Evolutionary conservation across 2,113 vertebrate genomes (phyloP), one percentile per base, ranked within the genome.

Genomic region (Perca fluviatilis): DNA sequence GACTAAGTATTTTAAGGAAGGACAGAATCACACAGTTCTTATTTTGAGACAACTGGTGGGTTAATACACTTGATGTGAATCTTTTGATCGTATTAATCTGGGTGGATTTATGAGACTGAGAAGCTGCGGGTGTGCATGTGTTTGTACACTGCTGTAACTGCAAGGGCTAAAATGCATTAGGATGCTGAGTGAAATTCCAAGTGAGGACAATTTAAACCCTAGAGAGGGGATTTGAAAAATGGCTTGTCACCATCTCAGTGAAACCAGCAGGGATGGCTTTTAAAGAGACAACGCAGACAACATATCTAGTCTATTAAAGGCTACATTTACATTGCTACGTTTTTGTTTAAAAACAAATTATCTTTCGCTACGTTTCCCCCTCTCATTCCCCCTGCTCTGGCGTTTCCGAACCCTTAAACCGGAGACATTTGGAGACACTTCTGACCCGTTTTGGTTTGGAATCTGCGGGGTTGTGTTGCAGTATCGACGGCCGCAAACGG

Each of bases 41-140:
- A 61, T 77, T 75, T 47, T 27, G 36, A 86, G 56, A 73, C 46
- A 76, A 63, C 57, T 69, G 47, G 33, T 73, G 25, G 21, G 43
- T 74, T 77, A 75, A 71, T 66, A 62, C 18, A 72, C 49, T 66
- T 15, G 5, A 53, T 23, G 75, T 47, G 36, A 76, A 73, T 68
- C 51, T 80, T 77, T 69, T 88, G 74, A 72, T 85, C 63, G 8
- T 46, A 47, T 71, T 85, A 84, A 90, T 87, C 49, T 68, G 58
- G 7, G 15, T n/a, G 82, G 70, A 81, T 90, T 83, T 83, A 68
- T 61, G 40, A 86, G 73, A 60, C 54, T 19, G 60, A 9, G n/a
- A 46, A 64, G 68, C 74, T 64, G n/a, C 54, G 61, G 64, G 30
- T 13, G 19, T 63, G 80, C 25, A 16, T 67, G 76, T 33, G 14